Evolutionary conservation across 2,797 vertebrate genomes (phyloP), one percentile per base, ranked within the genome.

Genomic region (Periophthalmus magnuspinnatus): DNA sequence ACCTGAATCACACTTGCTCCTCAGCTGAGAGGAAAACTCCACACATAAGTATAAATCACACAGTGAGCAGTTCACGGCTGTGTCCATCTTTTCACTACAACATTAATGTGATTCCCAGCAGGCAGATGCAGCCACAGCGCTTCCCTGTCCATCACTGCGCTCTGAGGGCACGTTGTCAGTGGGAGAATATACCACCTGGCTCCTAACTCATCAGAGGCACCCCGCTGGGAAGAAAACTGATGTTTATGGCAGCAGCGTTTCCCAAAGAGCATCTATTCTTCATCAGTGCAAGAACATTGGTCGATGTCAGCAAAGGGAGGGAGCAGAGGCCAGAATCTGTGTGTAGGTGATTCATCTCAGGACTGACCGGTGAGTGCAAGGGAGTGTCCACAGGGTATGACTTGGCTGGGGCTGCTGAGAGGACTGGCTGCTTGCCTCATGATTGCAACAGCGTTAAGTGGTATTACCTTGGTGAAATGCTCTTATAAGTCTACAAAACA

Each of bases 261-360:
- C 5, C 19, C 80, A 77, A 83, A 60, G 78, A 81, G 69, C 82
- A 73, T 82, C 78, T 82, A 88, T 91, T 88, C 55, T 76, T 90
- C 89, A 88, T 81, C 75, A 36, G 58, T 17, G 16, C 64, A 76
- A 63, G 81, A 85, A 83, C 67, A 80, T 63, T 71, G 66, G 75
- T 78, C 74, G 78, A 83, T 75, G 74, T 80, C 75, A 74, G 80
- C 24, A 38, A 70, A 70, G 65, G 66, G 71, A 77, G 47, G 65
- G 67, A 73, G 66, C 60, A 69, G 62, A 36, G 65, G 57, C 69
- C 57, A 54, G 9, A 41, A 56, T 69, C 62, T 77, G 6, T 67
- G 47, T 68, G 64, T 74, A 5, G 67, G 78, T 80, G 80, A 88
- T 90, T 86, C 77, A 86, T 90, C 82, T 84, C 82, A 32, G 66